Evolutionary conservation across 2,113 vertebrate genomes (phyloP).

Genomic region (Tapirus terrestris): DNA sequence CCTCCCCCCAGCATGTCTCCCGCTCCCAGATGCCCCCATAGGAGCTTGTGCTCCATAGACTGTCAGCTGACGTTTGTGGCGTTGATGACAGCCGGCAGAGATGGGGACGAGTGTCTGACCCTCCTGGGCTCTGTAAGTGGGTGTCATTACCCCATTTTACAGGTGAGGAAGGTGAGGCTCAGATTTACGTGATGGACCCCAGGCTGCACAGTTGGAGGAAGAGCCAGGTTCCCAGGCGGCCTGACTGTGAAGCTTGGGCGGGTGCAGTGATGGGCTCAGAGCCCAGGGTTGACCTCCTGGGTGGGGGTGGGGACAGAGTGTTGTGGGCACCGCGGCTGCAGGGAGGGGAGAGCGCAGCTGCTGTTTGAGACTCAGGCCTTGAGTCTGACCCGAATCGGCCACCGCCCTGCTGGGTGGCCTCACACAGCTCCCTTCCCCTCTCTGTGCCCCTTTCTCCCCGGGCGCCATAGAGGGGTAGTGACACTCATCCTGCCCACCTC

Average conservation of each 20-base stretch:
- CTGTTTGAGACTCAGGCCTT: accelerated
- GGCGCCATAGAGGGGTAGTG: accelerated
- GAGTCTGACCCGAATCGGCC: not conserved
- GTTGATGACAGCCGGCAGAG: accelerated
- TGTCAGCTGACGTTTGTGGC: not conserved
- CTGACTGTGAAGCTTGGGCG: not conserved
- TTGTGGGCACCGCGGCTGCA: not conserved
- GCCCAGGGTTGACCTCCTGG: not conserved
- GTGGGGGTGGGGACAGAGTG: not conserved
- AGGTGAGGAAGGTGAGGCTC: not conserved
- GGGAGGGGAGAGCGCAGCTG: accelerated
- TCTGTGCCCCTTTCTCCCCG: accelerated
- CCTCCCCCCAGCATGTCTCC: not conserved
- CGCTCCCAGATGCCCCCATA: accelerated
- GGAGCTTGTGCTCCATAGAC: not conserved
- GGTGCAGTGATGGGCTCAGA: not conserved
- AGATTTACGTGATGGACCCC: accelerated
- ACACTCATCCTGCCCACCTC: not conserved
- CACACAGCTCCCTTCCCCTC: accelerated
- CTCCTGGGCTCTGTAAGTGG: accelerated
- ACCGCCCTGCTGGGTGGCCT: not conserved
- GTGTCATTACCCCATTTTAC: not conserved
- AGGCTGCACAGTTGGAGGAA: accelerated
- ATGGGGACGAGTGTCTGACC: accelerated
- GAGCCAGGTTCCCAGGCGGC: not conserved